Evolutionary conservation across 2,113 vertebrate genomes (phyloP), one percentile per base, ranked within the genome.

Genomic region (Percina caprodes): DNA sequence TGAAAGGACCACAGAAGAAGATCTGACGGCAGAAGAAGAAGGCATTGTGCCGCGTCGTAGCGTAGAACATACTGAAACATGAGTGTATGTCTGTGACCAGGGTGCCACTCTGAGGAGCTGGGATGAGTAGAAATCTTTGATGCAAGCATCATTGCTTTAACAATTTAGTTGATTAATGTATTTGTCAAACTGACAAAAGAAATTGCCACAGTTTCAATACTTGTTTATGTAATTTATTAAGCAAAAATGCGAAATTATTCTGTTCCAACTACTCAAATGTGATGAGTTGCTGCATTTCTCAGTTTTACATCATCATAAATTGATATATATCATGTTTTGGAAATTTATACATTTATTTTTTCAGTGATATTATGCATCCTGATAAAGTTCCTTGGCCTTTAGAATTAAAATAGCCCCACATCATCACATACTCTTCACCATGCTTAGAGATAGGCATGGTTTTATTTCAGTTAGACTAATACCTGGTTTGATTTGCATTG

Each of bases 31-130:
- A 42, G 85, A 61, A 51, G 72, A 52, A 46, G 67, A 61, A 49
- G 56, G 39, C 79, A 51, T 71, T 56, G 55, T 79, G 58, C 42
- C 30, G 26, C 26, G 5, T 46, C 23, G 15, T 48, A 12, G n/a
- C 86, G 84, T 61, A 6, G 9, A 80, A 56, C 62, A 76, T 48
- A 39, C 30, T 65, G 77, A 86, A 90, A 86, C 74, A 82, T n/a
- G 79, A 90, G 79, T 30, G 30, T 30, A 4, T 85, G 63, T 35
- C 35, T 66, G 49, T 70, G 46, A 62, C 73, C 33, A 62, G n/a
- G 48, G 33, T 24, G 19, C 66, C 52, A 1, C 15, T 39, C 60
- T 3, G 16, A 46, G 12, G 24, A 62, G 48, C 18, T 21, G 4
- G 11, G 48, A 75, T 62, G 48, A 73, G 24, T 79, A 24, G 19